Conservation (phyloP, 2,113 vertebrate species). For the Pangasianodon gigas region DNA sequence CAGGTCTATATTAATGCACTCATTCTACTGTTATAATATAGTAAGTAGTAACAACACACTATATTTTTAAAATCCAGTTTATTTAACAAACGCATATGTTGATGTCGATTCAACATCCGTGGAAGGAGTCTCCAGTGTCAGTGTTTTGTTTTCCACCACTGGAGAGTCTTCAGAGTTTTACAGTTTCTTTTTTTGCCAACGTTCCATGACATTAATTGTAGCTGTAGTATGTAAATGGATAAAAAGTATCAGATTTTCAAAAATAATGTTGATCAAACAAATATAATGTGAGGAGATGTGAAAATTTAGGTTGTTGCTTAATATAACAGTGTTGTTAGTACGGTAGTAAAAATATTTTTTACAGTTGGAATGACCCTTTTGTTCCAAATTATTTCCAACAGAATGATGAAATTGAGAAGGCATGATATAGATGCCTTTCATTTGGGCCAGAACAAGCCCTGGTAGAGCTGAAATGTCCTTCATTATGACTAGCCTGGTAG, state of each 20-base stretch:
- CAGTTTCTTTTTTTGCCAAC: neutral
- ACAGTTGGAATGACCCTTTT: no score
- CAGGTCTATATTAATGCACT: no score
- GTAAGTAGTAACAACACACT: no score
- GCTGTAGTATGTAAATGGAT: neutral
- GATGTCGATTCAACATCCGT: neutral
- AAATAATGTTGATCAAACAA: neutral
- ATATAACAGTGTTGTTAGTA: no score
- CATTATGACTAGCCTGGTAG: neutral
- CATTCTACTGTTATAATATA: no score
- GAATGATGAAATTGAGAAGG: neutral
- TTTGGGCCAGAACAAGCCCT: neutral
- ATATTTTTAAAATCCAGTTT: no score
- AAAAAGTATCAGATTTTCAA: neutral
- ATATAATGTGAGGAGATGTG: no score
- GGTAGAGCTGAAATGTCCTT: neutral
- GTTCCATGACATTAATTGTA: neutral
- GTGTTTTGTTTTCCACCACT: neutral
- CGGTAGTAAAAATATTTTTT: no score
- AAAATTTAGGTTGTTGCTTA: no score
- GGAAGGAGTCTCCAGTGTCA: neutral
- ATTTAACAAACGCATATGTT: neutral
- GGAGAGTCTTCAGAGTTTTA: neutral
- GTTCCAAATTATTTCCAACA: neutral
- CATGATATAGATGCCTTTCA: neutral